Evolutionary conservation across 2,113 vertebrate species (phyloP).

Genomic region (Abramis brama): DNA sequence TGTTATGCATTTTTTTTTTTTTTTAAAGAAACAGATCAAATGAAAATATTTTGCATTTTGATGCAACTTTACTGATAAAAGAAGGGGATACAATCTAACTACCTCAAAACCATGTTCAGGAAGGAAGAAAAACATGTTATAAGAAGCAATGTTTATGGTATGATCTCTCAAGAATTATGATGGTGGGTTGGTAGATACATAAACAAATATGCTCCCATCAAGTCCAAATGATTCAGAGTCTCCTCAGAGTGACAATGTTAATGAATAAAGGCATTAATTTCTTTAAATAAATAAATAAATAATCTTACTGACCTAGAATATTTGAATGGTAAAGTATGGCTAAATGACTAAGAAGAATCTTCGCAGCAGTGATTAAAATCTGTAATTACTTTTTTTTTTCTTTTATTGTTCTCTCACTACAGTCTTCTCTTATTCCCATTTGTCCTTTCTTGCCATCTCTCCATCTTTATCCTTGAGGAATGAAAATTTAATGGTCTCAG

Average conservation of each 20-base stretch:
- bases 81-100: too few relatives aligned
- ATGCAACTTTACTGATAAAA: too few relatives aligned
- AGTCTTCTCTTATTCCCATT: not conserved
- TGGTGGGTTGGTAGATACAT: not conserved
- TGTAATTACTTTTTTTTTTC: not conserved
- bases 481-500: slow-evolving; percentile 51
- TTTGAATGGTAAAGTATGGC: not conserved
- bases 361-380: not conserved
- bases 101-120: not conserved
- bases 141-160: not conserved
- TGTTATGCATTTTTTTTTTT: too few relatives aligned
- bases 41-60: too few relatives aligned
- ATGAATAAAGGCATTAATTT: too few relatives aligned
- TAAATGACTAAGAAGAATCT: not conserved
- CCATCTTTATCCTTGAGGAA: slow-evolving; percentile 34
- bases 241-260: not conserved
- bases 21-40: too few relatives aligned
- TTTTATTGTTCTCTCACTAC: not conserved
- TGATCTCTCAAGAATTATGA: not conserved
- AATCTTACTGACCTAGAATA: too few relatives aligned
- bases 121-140: not conserved
- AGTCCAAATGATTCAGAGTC: not conserved
- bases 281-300: too few relatives aligned
- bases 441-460: slow-evolving; percentile 13
- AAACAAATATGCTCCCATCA: not conserved